phyloP scores from a whole-genome alignment of 2,797 vertebrate species.

The Pipistrellus kuhlii region DNA sequence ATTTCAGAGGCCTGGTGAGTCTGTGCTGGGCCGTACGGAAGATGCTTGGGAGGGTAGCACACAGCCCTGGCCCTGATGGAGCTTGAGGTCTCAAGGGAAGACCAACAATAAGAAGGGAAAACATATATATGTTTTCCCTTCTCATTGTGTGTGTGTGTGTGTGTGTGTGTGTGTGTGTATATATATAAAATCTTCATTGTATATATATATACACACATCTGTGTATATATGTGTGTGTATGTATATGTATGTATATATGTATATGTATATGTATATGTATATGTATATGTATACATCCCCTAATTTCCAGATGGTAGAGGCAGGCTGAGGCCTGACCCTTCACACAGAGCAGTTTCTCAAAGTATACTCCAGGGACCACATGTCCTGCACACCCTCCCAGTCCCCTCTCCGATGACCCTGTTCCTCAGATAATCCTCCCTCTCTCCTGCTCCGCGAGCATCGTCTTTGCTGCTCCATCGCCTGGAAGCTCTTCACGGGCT shows the following conservation, averaged over 20 bases:
- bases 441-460: not conserved
- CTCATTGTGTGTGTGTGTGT: no score
- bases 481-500: not conserved
- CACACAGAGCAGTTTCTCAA: not conserved
- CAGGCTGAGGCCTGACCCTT: not conserved
- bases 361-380: not conserved
- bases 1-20: not conserved
- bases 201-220: no score
- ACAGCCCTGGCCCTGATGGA: not conserved
- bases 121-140: no score
- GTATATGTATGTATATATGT: no score
- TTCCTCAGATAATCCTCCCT: not conserved
- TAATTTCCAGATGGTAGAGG: not conserved
- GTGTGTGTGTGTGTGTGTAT: no score
- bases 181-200: no score
- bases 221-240: no score
- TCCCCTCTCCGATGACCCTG: accelerated
- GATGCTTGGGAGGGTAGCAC: not conserved
- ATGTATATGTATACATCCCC: no score
- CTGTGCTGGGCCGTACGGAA: not conserved
- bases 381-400: no score
- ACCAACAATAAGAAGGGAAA: not conserved
- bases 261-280: no score
- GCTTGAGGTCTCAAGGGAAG: not conserved
- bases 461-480: not conserved